Percentiles rank a stretch among this genome's conserved stretches.
Evolutionary conservation across 2,797 vertebrate species (phyloP).

Genomic region (Rhinoraja longicauda): DNA sequence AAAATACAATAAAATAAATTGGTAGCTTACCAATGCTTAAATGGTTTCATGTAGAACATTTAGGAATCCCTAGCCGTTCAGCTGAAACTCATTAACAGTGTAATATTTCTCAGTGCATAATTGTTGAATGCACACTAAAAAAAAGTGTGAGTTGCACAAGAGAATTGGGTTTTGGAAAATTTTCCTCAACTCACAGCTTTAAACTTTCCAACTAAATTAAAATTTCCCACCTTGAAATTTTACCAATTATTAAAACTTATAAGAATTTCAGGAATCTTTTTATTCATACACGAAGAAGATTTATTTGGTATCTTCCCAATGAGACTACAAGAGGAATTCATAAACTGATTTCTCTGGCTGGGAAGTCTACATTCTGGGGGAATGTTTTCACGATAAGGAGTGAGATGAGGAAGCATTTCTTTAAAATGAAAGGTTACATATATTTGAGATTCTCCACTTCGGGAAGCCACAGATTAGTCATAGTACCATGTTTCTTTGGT

Average conservation of each 20-base stretch:
- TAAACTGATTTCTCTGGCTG: too few relatives aligned
- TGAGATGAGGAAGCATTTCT: too few relatives aligned
- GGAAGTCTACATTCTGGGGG: too few relatives aligned
- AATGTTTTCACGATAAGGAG: too few relatives aligned
- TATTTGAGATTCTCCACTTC: too few relatives aligned
- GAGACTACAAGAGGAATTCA: too few relatives aligned
- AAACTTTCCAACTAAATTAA: neutral
- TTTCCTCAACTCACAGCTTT: neutral
- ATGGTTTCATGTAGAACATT: neutral
- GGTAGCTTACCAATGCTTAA: neutral
- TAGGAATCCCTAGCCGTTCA: neutral
- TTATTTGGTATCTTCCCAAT: too few relatives aligned
- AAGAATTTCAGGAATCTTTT: conserved; percentile 17
- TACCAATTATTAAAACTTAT: neutral
- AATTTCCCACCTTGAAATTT: neutral
- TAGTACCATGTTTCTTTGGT: too few relatives aligned
- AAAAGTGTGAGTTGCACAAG: neutral
- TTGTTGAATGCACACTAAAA: neutral
- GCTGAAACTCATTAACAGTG: neutral
- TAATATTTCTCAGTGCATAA: neutral
- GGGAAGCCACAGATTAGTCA: too few relatives aligned
- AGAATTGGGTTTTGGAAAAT: neutral
- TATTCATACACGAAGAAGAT: neutral
- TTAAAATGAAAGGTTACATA: too few relatives aligned
- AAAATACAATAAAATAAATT: neutral